Evolutionary conservation across 1,140 invertebrate species (phyloP).

Genomic region (Drosophila auraria): DNA sequence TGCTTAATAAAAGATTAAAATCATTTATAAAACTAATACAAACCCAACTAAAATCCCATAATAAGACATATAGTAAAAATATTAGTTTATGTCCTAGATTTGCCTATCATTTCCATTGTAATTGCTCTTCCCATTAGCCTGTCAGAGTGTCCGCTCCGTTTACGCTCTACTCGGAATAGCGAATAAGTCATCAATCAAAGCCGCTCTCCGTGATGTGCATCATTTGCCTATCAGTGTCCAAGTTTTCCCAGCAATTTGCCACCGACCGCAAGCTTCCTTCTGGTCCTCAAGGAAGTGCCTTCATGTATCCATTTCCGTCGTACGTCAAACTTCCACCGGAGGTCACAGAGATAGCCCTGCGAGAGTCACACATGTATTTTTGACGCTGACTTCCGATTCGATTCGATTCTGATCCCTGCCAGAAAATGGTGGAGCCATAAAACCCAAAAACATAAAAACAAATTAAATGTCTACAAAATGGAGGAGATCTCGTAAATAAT

Average conservation of each 20-base stretch:
- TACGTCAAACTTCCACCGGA: conserved; percentile 44
- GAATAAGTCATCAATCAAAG: conserved; percentile 52
- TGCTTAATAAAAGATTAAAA: too few relatives aligned
- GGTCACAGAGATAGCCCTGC: neutral
- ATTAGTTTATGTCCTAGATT: conserved; percentile 1
- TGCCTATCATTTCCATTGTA: conserved; percentile 1
- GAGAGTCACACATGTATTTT: conserved; percentile 63
- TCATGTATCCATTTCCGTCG: conserved; percentile 46
- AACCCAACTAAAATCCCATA: too few relatives aligned
- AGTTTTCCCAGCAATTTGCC: conserved; percentile 29
- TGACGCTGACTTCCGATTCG: conserved; percentile 28
- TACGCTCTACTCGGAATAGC: neutral
- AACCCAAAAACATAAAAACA: conserved; percentile 45
- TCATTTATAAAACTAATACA: neutral
- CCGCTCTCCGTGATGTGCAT: conserved; percentile 24
- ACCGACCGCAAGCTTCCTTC: conserved; percentile 16
- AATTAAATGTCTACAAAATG: conserved; percentile 60
- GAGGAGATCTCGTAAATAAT: conserved; percentile 40
- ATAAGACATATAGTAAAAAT: neutral
- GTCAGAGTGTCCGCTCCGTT: conserved; percentile 1
- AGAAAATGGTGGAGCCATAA: conserved; percentile 27
- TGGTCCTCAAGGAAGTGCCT: conserved; percentile 32
- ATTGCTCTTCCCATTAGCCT: conserved; percentile 29
- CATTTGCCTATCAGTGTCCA: conserved; percentile 48
- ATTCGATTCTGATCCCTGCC: conserved; percentile 10